These are phyloP conservation scores for Ascidia mentula DNA, from an alignment of 23 tunicate genomes.

Conservation along the genomic window DNA sequence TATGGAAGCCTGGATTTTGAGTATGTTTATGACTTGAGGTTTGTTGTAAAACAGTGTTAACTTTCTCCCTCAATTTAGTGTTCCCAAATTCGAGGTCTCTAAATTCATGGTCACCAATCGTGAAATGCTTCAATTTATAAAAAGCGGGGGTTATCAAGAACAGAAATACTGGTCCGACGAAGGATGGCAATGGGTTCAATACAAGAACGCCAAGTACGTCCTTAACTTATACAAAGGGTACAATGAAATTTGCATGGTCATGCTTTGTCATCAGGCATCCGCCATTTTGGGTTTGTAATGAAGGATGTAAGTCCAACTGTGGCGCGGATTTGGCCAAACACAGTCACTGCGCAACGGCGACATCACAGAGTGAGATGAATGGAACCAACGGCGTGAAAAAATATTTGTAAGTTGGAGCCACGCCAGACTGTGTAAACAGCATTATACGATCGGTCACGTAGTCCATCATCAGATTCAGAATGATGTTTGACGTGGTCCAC, in stretches of 20 bases:
- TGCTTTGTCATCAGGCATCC: too few relatives aligned
- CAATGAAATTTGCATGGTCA: neutral
- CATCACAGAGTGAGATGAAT: neutral
- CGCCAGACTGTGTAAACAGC: neutral
- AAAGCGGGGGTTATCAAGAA: slow-evolving; percentile 65
- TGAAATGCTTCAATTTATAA: slow-evolving; percentile 64
- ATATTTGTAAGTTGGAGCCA: neutral
- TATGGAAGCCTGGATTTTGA: slow-evolving; percentile 43
- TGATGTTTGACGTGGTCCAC: slow-evolving; percentile 76
- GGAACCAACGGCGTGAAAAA: neutral
- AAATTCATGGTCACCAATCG: slow-evolving; percentile 84
- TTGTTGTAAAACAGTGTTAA: neutral
- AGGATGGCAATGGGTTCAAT: slow-evolving; percentile 79
- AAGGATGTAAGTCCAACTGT: slow-evolving; percentile 78
- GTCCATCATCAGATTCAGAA: slow-evolving; percentile 61
- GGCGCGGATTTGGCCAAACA: slow-evolving; percentile 47
- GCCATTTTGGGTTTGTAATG: slow-evolving; percentile 77
- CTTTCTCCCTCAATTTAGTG: slow-evolving; percentile 40
- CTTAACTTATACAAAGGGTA: neutral
- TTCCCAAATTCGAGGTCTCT: slow-evolving; percentile 79
- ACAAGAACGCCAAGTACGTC: slow-evolving; percentile 52
- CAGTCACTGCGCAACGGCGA: slow-evolving; percentile 46
- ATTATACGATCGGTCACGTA: neutral
- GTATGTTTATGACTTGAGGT: neutral
- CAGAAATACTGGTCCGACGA: slow-evolving; percentile 59